Evolutionary conservation across 1,140 invertebrate genomes (phyloP), one percentile per base, ranked within the genome.

Genomic region (Lepidostoma basale): DNA sequence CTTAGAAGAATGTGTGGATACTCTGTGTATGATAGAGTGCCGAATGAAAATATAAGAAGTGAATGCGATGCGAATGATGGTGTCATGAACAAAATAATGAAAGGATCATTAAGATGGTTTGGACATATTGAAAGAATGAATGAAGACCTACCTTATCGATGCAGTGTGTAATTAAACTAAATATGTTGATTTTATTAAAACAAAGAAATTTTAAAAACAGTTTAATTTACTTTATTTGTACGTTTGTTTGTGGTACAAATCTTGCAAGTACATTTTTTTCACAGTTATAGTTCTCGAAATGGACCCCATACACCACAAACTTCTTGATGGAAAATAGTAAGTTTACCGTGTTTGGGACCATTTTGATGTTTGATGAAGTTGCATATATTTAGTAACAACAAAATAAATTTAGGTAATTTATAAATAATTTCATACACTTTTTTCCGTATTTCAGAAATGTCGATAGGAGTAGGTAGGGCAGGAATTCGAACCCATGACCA

Each of bases 251-350:
- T 33, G 30, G 30, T 12, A 12, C 30, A 33, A 33, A 33, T 33
- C 30, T 33, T 33, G 30, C 30, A 40, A 40, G 36, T 40, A 40
- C 10, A 40, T 3, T 4, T 40, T 40, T 40, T 40, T 40, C 36
- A 40, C 16, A 40, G 36, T 40, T 40, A 3, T n/a, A 40, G 36
- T 40, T 40, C 36, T 40, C 36, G 36, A 12, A 40, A 40, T 40
- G 36, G 36, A 40, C 36, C 36, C 36, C 36, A 40, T 40, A 40
- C 36, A 40, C 36, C 36, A 40, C 36, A 40, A 40, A 40, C 36
- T 40, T 40, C 36, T 40, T 40, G 36, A 40, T 40, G 36, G 36
- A 40, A 40, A 40, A 40, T 40, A 40, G 36, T 40, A n/a, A 40
- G 36, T 40, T 40, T 40, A 33, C 30, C 30, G 30, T 33, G 36